These are phyloP conservation scores for Octodon degus DNA, from an alignment of 2,113 vertebrate species.

Conservation along the genomic window DNA sequence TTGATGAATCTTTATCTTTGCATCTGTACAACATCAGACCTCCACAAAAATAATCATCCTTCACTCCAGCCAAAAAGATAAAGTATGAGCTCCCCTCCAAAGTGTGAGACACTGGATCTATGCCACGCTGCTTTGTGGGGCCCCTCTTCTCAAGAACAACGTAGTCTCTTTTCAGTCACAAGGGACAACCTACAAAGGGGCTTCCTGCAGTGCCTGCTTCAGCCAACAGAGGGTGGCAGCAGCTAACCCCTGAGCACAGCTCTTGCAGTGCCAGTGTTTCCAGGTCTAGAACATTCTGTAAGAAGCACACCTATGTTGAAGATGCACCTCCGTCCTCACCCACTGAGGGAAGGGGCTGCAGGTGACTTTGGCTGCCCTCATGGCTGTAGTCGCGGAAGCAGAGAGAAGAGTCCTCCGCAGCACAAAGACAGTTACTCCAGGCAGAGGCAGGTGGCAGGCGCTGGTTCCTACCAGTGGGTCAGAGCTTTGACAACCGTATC, in stretches of 20 bases:
- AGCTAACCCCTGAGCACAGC: constrained; percentile 39
- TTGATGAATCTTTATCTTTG: not conserved
- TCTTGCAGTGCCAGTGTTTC: not conserved
- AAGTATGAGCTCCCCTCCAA: not conserved
- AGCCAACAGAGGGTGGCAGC: constrained; percentile 86
- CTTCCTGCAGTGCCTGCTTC: not conserved
- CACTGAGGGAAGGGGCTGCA: not conserved
- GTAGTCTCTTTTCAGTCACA: constrained; percentile 84
- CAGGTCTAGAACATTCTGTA: constrained; percentile 54
- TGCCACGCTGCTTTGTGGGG: constrained; percentile 75
- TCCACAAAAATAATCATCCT: constrained; percentile 31
- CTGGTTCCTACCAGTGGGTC: not conserved
- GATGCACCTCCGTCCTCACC: not conserved
- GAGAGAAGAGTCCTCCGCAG: not conserved
- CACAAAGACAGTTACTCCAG: not conserved
- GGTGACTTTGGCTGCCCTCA: not conserved
- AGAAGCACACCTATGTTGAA: not conserved
- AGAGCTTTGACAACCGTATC: not conserved
- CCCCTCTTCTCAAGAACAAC: constrained; percentile 77
- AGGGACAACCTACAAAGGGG: constrained; percentile 44
- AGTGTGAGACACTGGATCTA: constrained; percentile 76
- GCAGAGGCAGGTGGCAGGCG: not conserved
- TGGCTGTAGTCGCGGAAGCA: not conserved
- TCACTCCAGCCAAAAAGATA: constrained; percentile 66
- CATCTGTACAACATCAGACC: not conserved